Evolutionary conservation across 2,113 vertebrate species (phyloP).

Genomic region (Protobothrops flavoviridis): DNA sequence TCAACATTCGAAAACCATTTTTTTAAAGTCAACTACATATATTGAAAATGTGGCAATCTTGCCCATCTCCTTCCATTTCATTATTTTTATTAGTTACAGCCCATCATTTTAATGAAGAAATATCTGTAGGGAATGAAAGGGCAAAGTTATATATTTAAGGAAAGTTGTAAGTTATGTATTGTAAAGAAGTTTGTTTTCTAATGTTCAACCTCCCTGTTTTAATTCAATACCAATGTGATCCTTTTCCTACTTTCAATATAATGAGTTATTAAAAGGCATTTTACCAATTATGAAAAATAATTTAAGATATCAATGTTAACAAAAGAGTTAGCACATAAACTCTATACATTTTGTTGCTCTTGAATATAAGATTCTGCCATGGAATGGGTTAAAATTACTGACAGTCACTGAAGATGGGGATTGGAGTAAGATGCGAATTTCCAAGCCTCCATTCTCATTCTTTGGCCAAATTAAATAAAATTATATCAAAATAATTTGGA

Average conservation of each 20-base stretch:
- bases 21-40: background rate
- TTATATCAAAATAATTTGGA: background rate
- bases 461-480: background rate
- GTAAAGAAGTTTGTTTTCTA: background rate
- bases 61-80: background rate
- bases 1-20: too few relatives aligned
- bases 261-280: background rate
- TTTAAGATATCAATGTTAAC: background rate
- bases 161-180: background rate
- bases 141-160: background rate
- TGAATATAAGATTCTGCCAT: background rate
- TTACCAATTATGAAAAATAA: background rate
- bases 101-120: background rate
- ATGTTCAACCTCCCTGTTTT: background rate
- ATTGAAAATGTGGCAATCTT: background rate
- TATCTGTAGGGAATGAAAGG: background rate
- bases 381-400: background rate
- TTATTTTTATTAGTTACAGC: background rate
- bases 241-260: background rate
- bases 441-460: background rate
- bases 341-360: background rate
- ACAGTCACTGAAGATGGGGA: background rate
- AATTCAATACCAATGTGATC: background rate
- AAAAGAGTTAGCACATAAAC: background rate
- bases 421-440: background rate